A percentile compares a stretch with the other conserved stretches of the same genome.
Evolutionary conservation across 2,797 vertebrate species (phyloP).

Genomic region (Calcarius lapponicus): DNA sequence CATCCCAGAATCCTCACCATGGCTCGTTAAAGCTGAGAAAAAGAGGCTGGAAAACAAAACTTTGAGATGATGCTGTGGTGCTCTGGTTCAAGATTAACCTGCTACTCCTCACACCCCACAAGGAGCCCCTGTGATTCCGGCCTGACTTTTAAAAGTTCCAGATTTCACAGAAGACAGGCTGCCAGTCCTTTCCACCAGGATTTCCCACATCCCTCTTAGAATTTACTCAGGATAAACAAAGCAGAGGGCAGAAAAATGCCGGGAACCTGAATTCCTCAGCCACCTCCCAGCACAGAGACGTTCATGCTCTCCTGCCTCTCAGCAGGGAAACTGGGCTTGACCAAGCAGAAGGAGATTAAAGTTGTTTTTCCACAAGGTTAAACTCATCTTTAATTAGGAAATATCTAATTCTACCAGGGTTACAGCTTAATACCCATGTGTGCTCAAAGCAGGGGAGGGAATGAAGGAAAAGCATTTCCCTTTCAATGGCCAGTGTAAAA

Average conservation of each 20-base stretch:
- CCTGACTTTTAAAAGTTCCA: neutral
- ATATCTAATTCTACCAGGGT: neutral
- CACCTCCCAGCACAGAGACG: neutral
- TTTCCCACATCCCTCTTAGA: neutral
- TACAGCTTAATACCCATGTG: neutral
- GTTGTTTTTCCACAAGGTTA: neutral
- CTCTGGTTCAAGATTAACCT: neutral
- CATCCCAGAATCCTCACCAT: neutral
- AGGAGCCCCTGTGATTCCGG: neutral
- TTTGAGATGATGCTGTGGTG: fast-evolving
- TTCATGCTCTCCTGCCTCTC: neutral
- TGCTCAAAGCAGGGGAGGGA: neutral
- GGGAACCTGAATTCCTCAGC: neutral
- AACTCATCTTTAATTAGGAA: neutral
- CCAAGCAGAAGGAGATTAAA: neutral
- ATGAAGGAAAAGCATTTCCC: neutral
- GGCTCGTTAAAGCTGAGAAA: neutral
- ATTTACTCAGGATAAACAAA: neutral
- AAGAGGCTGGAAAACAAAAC: neutral
- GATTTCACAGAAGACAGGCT: neutral
- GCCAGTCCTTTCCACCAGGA: neutral
- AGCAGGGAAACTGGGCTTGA: neutral
- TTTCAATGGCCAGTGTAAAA: neutral
- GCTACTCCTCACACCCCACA: neutral
- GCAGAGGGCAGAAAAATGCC: neutral